These are phyloP conservation scores for Taphrorychus bicolor DNA, from an alignment of 2,888 invertebrate genomes.

Conservation along the genomic window DNA sequence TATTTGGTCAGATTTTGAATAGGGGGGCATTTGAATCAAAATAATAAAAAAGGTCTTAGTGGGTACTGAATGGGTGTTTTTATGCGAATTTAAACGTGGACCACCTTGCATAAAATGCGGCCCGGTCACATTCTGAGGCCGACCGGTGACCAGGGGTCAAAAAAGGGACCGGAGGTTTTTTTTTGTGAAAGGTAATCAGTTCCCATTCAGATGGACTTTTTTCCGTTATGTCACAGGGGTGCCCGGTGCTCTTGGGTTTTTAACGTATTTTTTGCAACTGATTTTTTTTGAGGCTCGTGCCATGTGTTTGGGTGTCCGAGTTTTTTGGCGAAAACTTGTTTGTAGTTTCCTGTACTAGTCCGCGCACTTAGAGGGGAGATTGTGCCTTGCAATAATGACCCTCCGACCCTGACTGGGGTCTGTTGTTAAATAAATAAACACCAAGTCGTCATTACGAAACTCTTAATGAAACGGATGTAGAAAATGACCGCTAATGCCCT, in stretches of 20 bases:
- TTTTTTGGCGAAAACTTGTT: constrained; percentile 46
- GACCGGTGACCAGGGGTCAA: constrained; percentile 49
- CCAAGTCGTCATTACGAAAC: neutral
- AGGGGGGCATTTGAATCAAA: constrained; percentile 42
- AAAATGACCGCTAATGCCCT: constrained; percentile 28
- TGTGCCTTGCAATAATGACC: neutral
- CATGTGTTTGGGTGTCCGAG: constrained; percentile 15
- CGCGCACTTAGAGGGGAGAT: neutral
- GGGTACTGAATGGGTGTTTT: constrained; percentile 41
- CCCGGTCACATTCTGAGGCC: constrained; percentile 42
- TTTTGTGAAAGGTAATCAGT: constrained; percentile 41
- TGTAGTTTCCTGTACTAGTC: constrained; percentile 32
- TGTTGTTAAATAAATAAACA: neutral
- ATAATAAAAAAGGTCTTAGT: constrained; percentile 43
- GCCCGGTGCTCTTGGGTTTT: constrained; percentile 38
- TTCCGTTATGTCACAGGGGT: constrained; percentile 48
- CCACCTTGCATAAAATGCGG: constrained; percentile 28
- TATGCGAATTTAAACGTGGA: constrained; percentile 30
- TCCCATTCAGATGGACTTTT: constrained; percentile 42
- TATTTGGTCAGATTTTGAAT: constrained; percentile 46
- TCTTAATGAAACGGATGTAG: constrained; percentile 34
- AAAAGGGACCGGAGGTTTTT: constrained; percentile 45
- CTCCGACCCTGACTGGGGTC: too few relatives aligned
- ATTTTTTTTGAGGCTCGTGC: constrained; percentile 44
- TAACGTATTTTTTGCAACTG: constrained; percentile 50